Evolutionary conservation across 2,888 invertebrate species (phyloP), one percentile per base, ranked within the genome.

Genomic region (Alloplasta piceator): DNA sequence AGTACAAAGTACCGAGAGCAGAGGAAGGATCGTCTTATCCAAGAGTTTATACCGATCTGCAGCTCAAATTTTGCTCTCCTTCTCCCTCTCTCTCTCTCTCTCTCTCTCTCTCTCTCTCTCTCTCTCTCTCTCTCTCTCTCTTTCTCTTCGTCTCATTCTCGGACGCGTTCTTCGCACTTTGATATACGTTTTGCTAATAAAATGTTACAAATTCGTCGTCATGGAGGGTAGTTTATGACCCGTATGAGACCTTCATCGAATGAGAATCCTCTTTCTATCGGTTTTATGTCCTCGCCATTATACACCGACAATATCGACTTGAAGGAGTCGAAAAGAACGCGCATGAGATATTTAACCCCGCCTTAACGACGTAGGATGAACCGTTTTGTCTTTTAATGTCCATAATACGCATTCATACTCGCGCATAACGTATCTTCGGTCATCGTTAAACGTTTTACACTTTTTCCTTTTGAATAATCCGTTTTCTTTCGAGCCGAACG

Each of bases 191-290:
- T 81, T 79, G 86, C 87, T 88, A 90, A 91, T 91, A 91, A 91
- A 91, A 91, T 89, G 87, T 89, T 90, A 91, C 90, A 91, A 90
- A 91, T 91, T 91, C 90, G 90, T 87, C 85, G 89, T 48, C 86
- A 86, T 84, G 82, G 82, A 84, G 88, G 88, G 87, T 86, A 87
- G 87, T 91, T 91, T 91, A 91, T 88, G 90, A 83, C 78, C 68
- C 61, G 60, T 71, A 58, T 82, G 80, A 85, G 73, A 74, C 87
- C 87, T 89, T 90, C 87, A 89, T 90, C 88, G 86, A 82, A 80
- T 61, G 39, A 84, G 68, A 78, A 82, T 82, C 80, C 67, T 85
- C 83, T 80, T 78, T 75, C 68, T 58, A 77, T 70, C 60, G 63
- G 64, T 16, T 84, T 86, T 84, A 83, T 67, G 79, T 71, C 39